A percentile compares a stretch with the other conserved stretches of the same genome.
Conservation (phyloP, 2,797 vertebrate genomes). For the Notolepis coatsorum region DNA sequence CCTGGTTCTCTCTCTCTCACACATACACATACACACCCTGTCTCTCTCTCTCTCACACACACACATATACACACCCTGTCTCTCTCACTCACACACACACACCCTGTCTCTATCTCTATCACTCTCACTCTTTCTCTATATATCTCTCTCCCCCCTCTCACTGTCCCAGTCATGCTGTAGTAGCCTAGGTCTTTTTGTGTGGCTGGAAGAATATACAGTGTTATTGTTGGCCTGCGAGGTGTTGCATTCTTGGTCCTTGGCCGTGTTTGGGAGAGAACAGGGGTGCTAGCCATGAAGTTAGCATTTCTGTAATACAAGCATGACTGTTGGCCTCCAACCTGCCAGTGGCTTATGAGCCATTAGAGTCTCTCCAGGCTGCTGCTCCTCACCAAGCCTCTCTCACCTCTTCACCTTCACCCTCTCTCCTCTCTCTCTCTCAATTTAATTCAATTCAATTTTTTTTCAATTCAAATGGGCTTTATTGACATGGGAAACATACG, state of each 20-base stretch:
- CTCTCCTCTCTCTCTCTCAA: slow-evolving; percentile 6
- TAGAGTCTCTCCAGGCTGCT: slow-evolving; percentile 23
- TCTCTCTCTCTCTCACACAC: too few relatives aligned
- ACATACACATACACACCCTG: too few relatives aligned
- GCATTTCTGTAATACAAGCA: slow-evolving; percentile 47
- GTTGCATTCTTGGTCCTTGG: slow-evolving; percentile 59
- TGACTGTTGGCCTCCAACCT: slow-evolving; percentile 47
- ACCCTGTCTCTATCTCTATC: too few relatives aligned
- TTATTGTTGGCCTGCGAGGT: slow-evolving; percentile 62
- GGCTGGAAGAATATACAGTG: slow-evolving; percentile 25
- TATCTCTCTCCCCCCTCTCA: not conserved
- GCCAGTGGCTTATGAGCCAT: slow-evolving; percentile 49
- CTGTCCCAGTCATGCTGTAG: too few relatives aligned
- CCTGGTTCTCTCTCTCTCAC: too few relatives aligned
- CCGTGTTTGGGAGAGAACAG: slow-evolving; percentile 66
- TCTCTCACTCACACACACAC: too few relatives aligned
- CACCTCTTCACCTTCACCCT: slow-evolving; percentile 37
- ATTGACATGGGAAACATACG: too few relatives aligned
- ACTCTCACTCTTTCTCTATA: too few relatives aligned
- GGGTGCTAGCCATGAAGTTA: slow-evolving; percentile 64
- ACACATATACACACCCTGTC: too few relatives aligned
- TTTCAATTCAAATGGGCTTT: too few relatives aligned
- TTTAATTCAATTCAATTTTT: too few relatives aligned
- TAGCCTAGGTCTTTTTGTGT: slow-evolving; percentile 16
- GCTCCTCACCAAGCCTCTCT: slow-evolving; percentile 27